Percentiles rank a stretch among this genome's conserved stretches.
Evolutionary conservation across 2,888 invertebrate genomes (phyloP).

Genomic region (Amphipyra tragopoginis): DNA sequence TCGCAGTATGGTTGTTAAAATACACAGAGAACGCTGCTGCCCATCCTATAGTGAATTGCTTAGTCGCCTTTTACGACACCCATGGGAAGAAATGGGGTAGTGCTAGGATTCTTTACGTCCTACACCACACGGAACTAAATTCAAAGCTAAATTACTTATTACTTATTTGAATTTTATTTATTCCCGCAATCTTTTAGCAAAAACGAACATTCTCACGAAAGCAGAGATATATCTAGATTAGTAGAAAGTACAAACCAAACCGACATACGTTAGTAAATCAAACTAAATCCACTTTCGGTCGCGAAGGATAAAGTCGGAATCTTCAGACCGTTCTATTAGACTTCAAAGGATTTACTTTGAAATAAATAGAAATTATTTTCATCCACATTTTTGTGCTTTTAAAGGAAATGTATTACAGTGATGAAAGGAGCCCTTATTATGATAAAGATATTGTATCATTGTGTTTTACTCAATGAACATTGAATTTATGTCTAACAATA

Average conservation of each 20-base stretch:
- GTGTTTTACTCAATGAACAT: background rate
- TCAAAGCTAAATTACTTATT: no score
- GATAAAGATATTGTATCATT: background rate
- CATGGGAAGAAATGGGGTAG: no score
- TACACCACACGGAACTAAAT: no score
- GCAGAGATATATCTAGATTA: conserved; percentile 33
- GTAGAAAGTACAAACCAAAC: conserved; percentile 48
- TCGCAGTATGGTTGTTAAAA: no score
- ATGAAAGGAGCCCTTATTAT: conserved; percentile 7
- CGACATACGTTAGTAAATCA: conserved; percentile 70
- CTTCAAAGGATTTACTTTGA: conserved; percentile 67
- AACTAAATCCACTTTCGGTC: conserved; percentile 69
- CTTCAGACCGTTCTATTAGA: conserved; percentile 65
- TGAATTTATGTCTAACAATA: background rate
- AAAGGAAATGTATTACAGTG: conserved; percentile 15
- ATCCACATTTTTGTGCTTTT: conserved; percentile 33
- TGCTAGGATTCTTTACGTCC: no score
- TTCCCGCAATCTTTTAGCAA: background rate
- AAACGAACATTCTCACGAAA: conserved; percentile 6
- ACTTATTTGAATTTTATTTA: background rate
- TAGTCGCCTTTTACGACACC: no score
- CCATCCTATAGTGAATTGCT: no score
- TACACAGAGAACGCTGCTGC: no score
- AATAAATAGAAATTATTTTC: conserved; percentile 69
- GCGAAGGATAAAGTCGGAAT: conserved; percentile 66